Conservation (phyloP, 2,797 vertebrate species). For the Pipistrellus kuhlii region DNA sequence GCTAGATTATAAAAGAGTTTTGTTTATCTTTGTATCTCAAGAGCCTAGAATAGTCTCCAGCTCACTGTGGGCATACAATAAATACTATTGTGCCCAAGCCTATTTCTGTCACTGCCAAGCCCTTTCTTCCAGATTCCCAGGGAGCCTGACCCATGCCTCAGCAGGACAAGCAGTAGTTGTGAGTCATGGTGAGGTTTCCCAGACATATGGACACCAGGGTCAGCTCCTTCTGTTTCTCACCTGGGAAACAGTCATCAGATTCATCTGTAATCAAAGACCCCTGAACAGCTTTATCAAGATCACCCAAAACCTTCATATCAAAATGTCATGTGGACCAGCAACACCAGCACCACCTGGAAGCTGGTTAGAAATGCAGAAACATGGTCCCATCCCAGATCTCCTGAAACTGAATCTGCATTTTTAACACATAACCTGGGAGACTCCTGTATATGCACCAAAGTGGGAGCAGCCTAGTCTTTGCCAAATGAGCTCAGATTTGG, state of each 20-base stretch:
- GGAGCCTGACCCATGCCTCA: not conserved
- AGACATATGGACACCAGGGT: not conserved
- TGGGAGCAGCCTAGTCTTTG: not conserved
- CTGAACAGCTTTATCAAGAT: not conserved
- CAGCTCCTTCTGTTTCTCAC: not conserved
- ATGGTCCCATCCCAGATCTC: not conserved
- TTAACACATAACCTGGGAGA: not conserved
- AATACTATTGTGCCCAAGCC: not conserved
- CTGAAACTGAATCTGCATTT: not conserved
- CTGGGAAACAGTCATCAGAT: not conserved
- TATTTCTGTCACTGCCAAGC: not conserved
- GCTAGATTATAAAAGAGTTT: not conserved
- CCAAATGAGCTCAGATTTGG: not conserved
- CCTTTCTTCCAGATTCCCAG: not conserved
- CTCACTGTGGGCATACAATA: not conserved
- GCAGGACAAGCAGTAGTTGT: not conserved
- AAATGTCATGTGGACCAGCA: not conserved
- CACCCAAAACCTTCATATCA: not conserved
- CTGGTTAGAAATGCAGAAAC: not conserved
- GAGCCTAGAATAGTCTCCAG: conserved; percentile 11
- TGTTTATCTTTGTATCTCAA: conserved; percentile 56
- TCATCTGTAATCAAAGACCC: not conserved
- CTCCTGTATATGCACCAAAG: rapidly evolving
- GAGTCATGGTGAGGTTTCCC: not conserved
- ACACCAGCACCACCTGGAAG: not conserved